A percentile compares a stretch with the other conserved stretches of the same genome.
Conservation (phyloP, 2,888 invertebrate species). For the Eurytoma californica region DNA sequence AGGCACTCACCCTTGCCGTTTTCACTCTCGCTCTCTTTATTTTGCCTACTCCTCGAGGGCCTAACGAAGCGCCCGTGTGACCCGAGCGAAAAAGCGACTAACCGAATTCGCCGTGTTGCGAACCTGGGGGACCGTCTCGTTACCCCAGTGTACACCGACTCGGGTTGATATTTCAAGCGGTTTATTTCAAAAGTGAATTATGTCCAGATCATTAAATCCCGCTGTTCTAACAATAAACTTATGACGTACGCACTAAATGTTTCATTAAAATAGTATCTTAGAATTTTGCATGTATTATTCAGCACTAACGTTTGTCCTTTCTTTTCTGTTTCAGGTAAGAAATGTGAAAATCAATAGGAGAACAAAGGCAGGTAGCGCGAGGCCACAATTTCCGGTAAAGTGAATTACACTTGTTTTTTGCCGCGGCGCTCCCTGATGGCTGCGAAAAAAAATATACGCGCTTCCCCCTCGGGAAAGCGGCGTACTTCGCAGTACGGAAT, state of each 20-base stretch:
- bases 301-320: constrained; percentile 7
- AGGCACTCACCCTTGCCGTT: constrained; percentile 32
- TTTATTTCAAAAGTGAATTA: too few species aligned
- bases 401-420: constrained; percentile 33
- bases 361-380: constrained; percentile 9
- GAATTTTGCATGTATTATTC: background rate
- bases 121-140: background rate
- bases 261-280: background rate
- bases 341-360: constrained; percentile 13
- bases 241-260: background rate
- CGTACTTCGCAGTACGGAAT: background rate
- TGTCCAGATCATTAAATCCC: too few species aligned
- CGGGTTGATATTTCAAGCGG: background rate
- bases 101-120: background rate
- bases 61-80: constrained; percentile 37
- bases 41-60: constrained; percentile 31
- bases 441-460: background rate
- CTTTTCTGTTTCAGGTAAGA: constrained; percentile 46
- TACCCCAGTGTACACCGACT: background rate
- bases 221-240: too few species aligned
- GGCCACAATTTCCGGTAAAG: constrained; percentile 31
- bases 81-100: constrained; percentile 11
- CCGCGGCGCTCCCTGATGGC: background rate
- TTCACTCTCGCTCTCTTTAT: constrained; percentile 38
- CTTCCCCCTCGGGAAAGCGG: background rate